Conservation (phyloP, 2,797 vertebrate genomes). For the Lacerta agilis region DNA sequence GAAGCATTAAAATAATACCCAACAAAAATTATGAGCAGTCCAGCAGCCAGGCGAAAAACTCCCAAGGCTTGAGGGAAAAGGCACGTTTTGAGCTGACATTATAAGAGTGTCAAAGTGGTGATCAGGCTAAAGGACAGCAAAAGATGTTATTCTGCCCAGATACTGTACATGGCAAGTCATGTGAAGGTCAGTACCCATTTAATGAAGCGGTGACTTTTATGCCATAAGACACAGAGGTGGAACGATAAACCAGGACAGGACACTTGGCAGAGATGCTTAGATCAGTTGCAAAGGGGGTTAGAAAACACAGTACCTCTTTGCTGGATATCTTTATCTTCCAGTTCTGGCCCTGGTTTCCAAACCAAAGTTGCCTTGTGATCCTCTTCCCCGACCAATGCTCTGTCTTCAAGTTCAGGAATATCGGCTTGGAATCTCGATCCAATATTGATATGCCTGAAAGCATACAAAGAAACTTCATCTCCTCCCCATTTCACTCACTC, state of each 20-base stretch:
- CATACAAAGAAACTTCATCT: background rate
- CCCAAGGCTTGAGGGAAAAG: too few species aligned
- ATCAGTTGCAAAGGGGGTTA: background rate
- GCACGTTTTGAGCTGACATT: too few species aligned
- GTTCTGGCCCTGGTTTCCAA: constrained; percentile 86
- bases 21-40: too few species aligned
- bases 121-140: background rate
- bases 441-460: constrained; percentile 88
- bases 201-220: background rate
- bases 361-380: constrained; percentile 86
- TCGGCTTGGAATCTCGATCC: constrained; percentile 90
- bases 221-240: background rate
- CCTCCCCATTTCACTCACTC: too few species aligned
- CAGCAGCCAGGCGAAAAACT: too few species aligned
- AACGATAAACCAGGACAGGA: background rate
- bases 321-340: constrained; percentile 83
- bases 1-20: too few species aligned
- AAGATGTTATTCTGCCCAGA: background rate
- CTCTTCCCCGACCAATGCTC: constrained; percentile 72
- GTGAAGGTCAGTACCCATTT: background rate
- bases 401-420: constrained; percentile 82
- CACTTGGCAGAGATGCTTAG: background rate
- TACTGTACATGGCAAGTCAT: background rate
- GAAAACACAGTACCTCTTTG: constrained; percentile 82
- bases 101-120: too few species aligned